Evolutionary conservation across 2,888 invertebrate genomes (phyloP).

Genomic region (Lasioglossum marginatum): DNA sequence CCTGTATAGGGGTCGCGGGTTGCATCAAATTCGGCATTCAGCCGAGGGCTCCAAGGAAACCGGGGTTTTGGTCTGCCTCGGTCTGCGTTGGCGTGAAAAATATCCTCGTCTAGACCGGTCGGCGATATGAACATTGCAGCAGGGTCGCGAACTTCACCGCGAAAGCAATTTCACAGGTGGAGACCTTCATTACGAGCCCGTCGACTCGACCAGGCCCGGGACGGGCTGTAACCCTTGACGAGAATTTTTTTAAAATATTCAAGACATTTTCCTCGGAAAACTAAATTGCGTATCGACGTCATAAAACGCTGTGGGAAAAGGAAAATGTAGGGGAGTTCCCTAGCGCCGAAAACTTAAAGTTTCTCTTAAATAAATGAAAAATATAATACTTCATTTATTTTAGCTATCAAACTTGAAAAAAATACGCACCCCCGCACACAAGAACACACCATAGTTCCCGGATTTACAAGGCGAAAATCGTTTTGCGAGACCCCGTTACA

Average conservation of each 20-base stretch:
- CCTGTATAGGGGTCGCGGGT: neutral
- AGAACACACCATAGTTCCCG: neutral
- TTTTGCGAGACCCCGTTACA: neutral
- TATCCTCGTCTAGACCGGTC: conserved; percentile 19
- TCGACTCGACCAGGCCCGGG: neutral
- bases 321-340: neutral
- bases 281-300: neutral
- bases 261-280: neutral
- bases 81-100: neutral
- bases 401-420: neutral
- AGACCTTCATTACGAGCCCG: conserved; percentile 33
- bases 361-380: neutral
- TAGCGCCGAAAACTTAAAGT: neutral
- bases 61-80: neutral
- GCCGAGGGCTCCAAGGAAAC: conserved; percentile 8
- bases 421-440: neutral
- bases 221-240: neutral
- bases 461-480: conserved; percentile 2
- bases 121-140: neutral
- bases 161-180: conserved; percentile 61
- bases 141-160: conserved; percentile 42
- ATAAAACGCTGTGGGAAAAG: neutral
- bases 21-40: conserved; percentile 50
- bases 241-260: neutral
- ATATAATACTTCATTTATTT: neutral